These are phyloP conservation scores for Ectemnius continuus DNA, from an alignment of 2,888 invertebrate species.

Conservation along the genomic window DNA sequence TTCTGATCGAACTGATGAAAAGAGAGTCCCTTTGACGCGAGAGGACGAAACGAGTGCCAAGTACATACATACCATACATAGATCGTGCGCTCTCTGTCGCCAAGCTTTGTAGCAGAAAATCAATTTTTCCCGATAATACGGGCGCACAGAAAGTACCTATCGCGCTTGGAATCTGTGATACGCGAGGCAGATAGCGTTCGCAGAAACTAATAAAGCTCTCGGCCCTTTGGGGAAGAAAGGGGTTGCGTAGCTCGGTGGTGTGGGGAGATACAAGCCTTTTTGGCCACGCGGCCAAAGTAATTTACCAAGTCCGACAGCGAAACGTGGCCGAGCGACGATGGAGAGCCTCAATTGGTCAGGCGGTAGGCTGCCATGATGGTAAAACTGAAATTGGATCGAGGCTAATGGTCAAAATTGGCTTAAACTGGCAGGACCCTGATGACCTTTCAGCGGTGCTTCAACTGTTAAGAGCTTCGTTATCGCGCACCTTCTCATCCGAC, in stretches of 20 bases:
- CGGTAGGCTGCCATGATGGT: slow-evolving; percentile 59
- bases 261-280: slow-evolving; percentile 8
- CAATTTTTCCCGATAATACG: no score
- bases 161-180: no score
- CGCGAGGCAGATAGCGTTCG: no score
- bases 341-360: slow-evolving; percentile 58
- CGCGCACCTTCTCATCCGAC: slow-evolving; percentile 51
- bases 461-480: slow-evolving; percentile 63
- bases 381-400: slow-evolving; percentile 67
- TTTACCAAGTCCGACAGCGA: slow-evolving; percentile 44
- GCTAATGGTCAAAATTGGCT: slow-evolving; percentile 69
- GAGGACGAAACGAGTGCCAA: slow-evolving; percentile 10
- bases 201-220: not conserved
- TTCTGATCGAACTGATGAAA: slow-evolving; percentile 25
- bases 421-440: slow-evolving; percentile 62
- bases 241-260: not conserved
- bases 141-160: no score
- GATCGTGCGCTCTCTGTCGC: no score
- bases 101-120: no score
- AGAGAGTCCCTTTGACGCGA: slow-evolving; percentile 4
- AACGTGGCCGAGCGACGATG: slow-evolving; percentile 42
- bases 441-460: slow-evolving; percentile 59
- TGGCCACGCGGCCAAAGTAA: slow-evolving; percentile 50
- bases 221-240: not conserved
- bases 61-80: no score